Evolutionary conservation across 2,113 vertebrate species (phyloP).

Genomic region (Notothenia coriiceps): DNA sequence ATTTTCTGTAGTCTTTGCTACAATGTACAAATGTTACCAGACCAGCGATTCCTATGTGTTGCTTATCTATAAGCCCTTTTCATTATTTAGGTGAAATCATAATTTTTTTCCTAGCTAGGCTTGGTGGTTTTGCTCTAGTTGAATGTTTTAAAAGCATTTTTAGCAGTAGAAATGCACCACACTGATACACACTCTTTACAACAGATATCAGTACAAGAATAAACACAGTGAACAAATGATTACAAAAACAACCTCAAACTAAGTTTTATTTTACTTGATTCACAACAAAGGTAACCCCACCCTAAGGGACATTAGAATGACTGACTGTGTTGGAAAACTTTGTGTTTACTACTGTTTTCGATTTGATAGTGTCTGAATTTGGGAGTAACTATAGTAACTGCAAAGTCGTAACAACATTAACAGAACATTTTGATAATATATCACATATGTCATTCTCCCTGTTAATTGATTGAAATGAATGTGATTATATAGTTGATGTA

Average conservation of each 20-base stretch:
- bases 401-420: not conserved
- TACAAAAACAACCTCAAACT: too few relatives aligned
- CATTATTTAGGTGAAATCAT: not conserved
- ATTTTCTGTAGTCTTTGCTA: not conserved
- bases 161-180: too few relatives aligned
- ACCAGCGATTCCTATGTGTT: not conserved
- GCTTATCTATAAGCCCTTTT: not conserved
- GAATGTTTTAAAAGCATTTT: too few relatives aligned
- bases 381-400: not conserved
- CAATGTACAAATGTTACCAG: not conserved
- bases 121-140: too few relatives aligned
- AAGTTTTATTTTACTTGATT: not conserved
- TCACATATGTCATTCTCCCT: not conserved
- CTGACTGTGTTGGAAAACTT: not conserved
- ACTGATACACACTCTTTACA: too few relatives aligned
- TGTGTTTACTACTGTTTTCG: not conserved
- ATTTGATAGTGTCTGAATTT: not conserved
- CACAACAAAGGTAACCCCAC: not conserved
- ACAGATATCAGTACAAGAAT: too few relatives aligned
- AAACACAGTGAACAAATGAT: too few relatives aligned
- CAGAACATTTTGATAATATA: not conserved
- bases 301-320: not conserved
- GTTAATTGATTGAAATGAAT: not conserved
- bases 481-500: not conserved
- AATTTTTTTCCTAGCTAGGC: not conserved